Percentiles rank a stretch among this genome's conserved stretches.
phyloP scores from a whole-genome alignment of 2,888 invertebrate genomes.

The Bombylius major region DNA sequence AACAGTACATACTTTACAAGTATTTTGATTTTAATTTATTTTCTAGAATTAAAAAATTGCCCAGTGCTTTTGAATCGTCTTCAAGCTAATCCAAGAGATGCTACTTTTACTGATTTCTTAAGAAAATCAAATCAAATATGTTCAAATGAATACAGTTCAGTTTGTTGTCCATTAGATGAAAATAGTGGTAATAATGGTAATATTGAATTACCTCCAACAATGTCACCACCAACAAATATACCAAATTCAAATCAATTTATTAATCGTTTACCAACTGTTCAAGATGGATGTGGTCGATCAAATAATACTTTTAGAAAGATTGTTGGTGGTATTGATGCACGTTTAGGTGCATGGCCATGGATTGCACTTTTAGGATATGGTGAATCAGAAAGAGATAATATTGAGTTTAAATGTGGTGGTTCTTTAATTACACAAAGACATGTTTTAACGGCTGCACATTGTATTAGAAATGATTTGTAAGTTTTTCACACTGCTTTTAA shows the following conservation, averaged over 20 bases:
- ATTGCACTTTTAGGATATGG: constrained; percentile 60
- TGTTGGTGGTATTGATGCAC: constrained; percentile 58
- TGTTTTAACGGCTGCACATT: constrained; percentile 50
- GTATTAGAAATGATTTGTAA: constrained; percentile 27
- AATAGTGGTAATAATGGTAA: background rate
- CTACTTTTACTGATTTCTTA: constrained; percentile 20
- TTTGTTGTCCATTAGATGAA: constrained; percentile 26
- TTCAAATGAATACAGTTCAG: constrained; percentile 15
- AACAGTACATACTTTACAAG: background rate
- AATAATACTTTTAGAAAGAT: constrained; percentile 46
- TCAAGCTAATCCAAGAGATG: constrained; percentile 19
- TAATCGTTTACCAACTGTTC: constrained; percentile 22
- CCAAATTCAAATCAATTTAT: background rate
- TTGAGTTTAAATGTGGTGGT: constrained; percentile 41
- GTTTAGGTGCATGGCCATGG: constrained; percentile 69
- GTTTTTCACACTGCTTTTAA: constrained; percentile 7
- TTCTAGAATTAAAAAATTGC: constrained; percentile 23
- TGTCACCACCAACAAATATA: background rate
- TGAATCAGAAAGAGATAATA: constrained; percentile 28
- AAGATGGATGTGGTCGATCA: constrained; percentile 50
- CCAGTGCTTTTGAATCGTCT: constrained; percentile 19
- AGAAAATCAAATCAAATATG: constrained; percentile 26
- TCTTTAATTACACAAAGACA: constrained; percentile 39
- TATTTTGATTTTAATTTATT: background rate
- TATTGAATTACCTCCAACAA: background rate